Evolutionary conservation across 2,888 invertebrate species (phyloP), one percentile per base, ranked within the genome.

Genomic region (Celastrina argiolus): DNA sequence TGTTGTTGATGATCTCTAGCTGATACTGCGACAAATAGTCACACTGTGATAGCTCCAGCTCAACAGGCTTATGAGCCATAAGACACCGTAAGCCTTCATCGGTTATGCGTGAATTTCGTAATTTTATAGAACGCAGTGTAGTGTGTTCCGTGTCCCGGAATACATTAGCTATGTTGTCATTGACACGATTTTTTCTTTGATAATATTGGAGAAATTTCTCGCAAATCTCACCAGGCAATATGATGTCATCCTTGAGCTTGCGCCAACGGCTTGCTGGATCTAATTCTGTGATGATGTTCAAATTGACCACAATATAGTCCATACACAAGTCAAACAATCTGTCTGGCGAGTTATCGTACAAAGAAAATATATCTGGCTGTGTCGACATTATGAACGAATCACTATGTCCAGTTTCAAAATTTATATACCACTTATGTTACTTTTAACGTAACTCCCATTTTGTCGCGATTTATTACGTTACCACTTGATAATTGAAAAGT

Each of bases 41-140:
- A 81, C 97, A 97, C 75, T 96, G 94, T 67, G 94, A 93, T 71
- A 98, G 89, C 73, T 96, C 95, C 63, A 98, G 85, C 71, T 95
- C 95, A 14, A 92, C 86, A 45, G 97, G 92, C 71, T 94, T 93
- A 83, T 97, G 97, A 64, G 92, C 92, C 81, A 96, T 87, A 16
- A 98, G 85, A 65, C 93, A 93, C 72, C 93, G 91, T 63, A 97
- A 85, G 67, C 96, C 95, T 69, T 92, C 88, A 79, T 96, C 95
- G 10, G 94, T 94, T 58, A 97, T 93, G 45, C 92, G 92, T 28
- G 95, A 94, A 78, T 95, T 94, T 65, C 94, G 91, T 72, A 97
- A 87, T 76, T 92, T 93, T 12, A 97, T 93, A 68, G 93, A 88
- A 75, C 94, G 93, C 61, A 97, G 84, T 66, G 94, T 92, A 12